Evolutionary conservation across 2,888 invertebrate genomes (phyloP).

Genomic region (Hoplodrina blanda): DNA sequence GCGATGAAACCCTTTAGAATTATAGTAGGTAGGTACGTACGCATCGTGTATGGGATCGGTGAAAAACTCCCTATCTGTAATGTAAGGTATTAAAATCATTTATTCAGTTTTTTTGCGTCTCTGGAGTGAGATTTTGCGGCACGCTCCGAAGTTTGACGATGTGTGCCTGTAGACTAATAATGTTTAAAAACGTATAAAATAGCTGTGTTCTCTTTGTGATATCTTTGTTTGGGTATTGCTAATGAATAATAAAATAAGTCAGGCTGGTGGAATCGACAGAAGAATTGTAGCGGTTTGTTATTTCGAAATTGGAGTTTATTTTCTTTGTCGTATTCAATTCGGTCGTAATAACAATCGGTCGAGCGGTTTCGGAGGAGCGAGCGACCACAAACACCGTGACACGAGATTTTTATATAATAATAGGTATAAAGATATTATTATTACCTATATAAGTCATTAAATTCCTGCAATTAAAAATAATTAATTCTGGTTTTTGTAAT

Average conservation of each 20-base stretch:
- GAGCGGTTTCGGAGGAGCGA: no score
- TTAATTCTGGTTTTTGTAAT: background rate
- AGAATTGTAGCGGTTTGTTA: background rate
- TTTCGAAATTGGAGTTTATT: background rate
- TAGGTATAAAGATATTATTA: no score
- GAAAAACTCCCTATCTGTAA: conserved; percentile 60
- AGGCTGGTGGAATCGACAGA: background rate
- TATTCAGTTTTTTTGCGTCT: conserved; percentile 70
- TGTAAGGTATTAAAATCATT: conserved; percentile 71
- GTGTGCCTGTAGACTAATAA: conserved; percentile 49
- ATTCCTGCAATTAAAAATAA: background rate
- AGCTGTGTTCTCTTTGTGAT: conserved; percentile 23
- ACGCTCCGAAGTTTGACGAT: conserved; percentile 44
- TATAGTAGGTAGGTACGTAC: conserved; percentile 28
- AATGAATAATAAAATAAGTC: conserved; percentile 26
- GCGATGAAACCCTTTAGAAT: conserved; percentile 66
- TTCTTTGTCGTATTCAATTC: background rate
- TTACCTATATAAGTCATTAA: background rate
- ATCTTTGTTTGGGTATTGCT: conserved; percentile 36
- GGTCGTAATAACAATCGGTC: no score
- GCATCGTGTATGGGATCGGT: conserved; percentile 57
- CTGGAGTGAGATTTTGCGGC: conserved; percentile 67
- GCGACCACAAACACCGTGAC: no score
- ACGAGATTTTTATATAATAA: no score
- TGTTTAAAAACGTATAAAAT: conserved; percentile 48